Percentiles rank a stretch among this genome's conserved stretches.
These are phyloP conservation scores for Zapus hudsonius DNA, from an alignment of 2,113 vertebrate genomes.

Conservation along the genomic window DNA sequence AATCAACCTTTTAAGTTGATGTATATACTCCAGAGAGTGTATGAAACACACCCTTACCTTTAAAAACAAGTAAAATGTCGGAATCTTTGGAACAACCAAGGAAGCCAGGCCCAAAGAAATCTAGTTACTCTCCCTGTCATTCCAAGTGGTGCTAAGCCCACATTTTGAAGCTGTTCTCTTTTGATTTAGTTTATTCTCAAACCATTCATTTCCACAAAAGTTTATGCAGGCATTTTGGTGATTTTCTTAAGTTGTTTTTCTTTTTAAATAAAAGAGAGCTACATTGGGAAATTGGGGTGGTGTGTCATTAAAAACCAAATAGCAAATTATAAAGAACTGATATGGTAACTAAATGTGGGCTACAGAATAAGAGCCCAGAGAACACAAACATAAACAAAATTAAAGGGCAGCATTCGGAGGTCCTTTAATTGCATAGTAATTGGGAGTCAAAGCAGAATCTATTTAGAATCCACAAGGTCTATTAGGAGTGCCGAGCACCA, in stretches of 20 bases:
- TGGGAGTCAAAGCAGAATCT: constrained; percentile 83
- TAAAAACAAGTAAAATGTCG: constrained; percentile 1
- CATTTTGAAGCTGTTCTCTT: background rate
- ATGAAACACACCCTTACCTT: background rate
- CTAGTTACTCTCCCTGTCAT: background rate
- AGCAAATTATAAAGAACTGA: constrained; percentile 41
- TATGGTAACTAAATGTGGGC: constrained; percentile 12
- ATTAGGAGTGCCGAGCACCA: constrained; percentile 82
- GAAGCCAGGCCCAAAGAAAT: background rate
- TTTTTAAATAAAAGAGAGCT: constrained; percentile 42
- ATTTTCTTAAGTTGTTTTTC: constrained; percentile 20
- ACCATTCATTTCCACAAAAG: constrained; percentile 12
- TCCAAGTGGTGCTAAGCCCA: background rate
- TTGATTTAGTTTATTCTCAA: background rate
- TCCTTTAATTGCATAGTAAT: constrained; percentile 84
- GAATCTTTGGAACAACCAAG: background rate
- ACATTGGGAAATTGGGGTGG: background rate
- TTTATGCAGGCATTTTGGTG: background rate
- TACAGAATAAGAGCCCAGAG: constrained; percentile 60
- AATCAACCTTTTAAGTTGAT: background rate
- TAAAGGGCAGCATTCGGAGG: constrained; percentile 79
- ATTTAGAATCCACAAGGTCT: constrained; percentile 82
- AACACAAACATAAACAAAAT: constrained; percentile 78
- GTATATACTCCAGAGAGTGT: background rate
- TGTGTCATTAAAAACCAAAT: constrained; percentile 43